Evolutionary conservation across 1,140 invertebrate genomes (phyloP).

Genomic region (Neodiprion pinetum): DNA sequence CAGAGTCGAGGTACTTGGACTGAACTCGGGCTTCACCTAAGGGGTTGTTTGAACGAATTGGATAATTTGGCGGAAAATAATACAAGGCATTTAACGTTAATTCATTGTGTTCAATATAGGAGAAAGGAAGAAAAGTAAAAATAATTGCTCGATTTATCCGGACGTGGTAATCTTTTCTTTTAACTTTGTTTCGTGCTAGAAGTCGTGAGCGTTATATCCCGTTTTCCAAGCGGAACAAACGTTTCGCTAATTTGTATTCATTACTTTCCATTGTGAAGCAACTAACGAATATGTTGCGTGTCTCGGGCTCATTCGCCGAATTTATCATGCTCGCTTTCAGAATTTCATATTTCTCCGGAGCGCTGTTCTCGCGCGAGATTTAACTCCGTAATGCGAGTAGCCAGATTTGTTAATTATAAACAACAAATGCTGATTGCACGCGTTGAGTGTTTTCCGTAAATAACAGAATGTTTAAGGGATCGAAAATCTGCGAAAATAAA

Average conservation of each 20-base stretch:
- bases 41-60: too few relatives aligned
- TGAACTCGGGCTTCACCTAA: too few relatives aligned
- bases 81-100: too few relatives aligned
- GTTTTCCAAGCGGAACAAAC: not conserved
- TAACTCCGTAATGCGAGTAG: not conserved
- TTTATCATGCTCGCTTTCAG: not conserved
- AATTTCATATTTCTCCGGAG: not conserved
- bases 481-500: too few relatives aligned
- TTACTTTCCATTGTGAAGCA: slow-evolving; percentile 3
- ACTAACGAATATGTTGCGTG: slow-evolving; percentile 7
- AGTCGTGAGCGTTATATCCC: not conserved
- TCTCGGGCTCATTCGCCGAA: not conserved
- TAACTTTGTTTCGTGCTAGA: not conserved
- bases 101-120: too few relatives aligned
- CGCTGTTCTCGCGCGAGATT: not conserved
- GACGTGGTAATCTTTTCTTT: not conserved
- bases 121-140: too few relatives aligned
- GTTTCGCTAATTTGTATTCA: slow-evolving; percentile 5
- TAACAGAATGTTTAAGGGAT: too few relatives aligned
- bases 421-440: not conserved
- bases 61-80: too few relatives aligned
- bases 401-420: not conserved
- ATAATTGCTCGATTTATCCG: too few relatives aligned
- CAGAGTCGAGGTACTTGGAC: too few relatives aligned
- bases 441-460: not conserved